Evolutionary conservation across 1,140 invertebrate genomes (phyloP).

Genomic region (Caerostris darwini): DNA sequence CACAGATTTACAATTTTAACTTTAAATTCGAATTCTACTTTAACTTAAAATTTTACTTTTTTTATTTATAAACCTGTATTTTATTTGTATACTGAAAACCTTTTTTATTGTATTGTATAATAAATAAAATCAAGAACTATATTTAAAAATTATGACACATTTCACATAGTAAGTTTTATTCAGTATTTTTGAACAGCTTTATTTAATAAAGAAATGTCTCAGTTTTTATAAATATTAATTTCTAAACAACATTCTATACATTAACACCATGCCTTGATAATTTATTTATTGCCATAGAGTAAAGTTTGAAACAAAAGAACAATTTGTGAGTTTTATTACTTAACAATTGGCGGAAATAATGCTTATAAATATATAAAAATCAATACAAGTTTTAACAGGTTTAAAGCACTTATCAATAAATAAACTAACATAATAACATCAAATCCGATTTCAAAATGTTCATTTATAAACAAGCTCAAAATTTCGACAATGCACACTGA

Average conservation of each 20-base stretch:
- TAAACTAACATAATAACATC: not conserved
- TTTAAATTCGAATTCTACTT: too few species aligned
- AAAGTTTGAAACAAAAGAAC: not conserved
- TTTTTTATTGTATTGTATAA: too few species aligned
- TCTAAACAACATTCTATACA: not conserved
- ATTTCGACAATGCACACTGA: too few species aligned
- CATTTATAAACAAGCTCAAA: not conserved
- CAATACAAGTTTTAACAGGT: not conserved
- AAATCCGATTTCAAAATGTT: not conserved
- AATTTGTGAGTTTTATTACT: not conserved
- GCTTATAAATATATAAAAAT: not conserved
- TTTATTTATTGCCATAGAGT: not conserved
- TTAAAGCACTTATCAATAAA: not conserved
- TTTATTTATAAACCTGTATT: too few species aligned
- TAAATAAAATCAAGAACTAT: too few species aligned
- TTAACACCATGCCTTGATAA: not conserved
- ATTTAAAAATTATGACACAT: not conserved
- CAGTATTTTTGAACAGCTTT: not conserved
- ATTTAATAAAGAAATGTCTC: slow-evolving; percentile 11
- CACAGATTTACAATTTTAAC: too few species aligned
- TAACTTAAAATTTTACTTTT: too few species aligned
- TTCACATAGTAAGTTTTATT: slow-evolving; percentile 3
- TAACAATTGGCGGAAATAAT: not conserved
- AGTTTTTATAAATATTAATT: not conserved
- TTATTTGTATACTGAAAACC: too few species aligned